Conservation (phyloP, 1,140 invertebrate genomes). For the Chironomus tepperi region DNA sequence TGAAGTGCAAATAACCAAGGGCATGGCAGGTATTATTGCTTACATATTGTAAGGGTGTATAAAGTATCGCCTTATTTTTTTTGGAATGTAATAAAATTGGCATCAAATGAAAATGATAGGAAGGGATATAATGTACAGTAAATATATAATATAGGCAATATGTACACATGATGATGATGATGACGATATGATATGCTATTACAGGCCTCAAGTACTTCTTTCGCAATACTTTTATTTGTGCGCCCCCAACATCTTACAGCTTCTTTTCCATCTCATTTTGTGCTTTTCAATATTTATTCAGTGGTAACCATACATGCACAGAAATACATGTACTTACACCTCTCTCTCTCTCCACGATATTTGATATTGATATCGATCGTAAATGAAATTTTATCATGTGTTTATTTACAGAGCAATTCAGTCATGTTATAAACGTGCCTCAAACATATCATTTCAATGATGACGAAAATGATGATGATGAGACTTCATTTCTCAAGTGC, state of each 20-base stretch:
- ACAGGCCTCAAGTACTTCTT: not conserved
- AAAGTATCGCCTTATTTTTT: not conserved
- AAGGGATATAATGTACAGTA: not conserved
- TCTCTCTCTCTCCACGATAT: not conserved
- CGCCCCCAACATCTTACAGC: not conserved
- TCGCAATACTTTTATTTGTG: not conserved
- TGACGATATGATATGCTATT: not conserved
- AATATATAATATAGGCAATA: not conserved
- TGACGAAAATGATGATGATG: constrained; percentile 24
- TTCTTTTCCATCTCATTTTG: no score
- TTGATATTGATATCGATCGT: constrained; percentile 19
- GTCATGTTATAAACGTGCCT: constrained; percentile 16
- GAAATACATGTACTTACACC: not conserved
- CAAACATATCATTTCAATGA: not conserved
- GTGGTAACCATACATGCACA: not conserved
- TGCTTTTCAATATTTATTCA: not conserved
- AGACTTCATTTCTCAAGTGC: no score
- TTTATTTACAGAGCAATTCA: constrained; percentile 22
- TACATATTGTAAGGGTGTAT: not conserved
- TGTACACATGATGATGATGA: not conserved
- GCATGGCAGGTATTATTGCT: not conserved
- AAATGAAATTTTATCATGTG: constrained; percentile 23
- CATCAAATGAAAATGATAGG: not conserved
- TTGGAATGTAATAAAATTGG: not conserved
- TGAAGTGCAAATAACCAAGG: not conserved